Evolutionary conservation across 2,797 vertebrate species (phyloP).

Genomic region (Enteromius paludinosus): DNA sequence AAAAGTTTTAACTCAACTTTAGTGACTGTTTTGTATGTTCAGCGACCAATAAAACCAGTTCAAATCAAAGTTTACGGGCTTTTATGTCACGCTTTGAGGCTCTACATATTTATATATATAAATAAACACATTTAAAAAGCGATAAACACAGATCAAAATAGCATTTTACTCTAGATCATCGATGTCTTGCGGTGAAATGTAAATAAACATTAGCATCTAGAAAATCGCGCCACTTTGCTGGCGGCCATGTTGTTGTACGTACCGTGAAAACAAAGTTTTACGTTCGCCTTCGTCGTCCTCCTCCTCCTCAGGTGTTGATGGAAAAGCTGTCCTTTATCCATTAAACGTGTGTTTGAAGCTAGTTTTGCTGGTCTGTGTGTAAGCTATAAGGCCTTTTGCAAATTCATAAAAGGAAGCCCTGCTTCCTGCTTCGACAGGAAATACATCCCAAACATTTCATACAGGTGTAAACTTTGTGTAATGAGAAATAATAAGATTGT

Average conservation of each 20-base stretch:
- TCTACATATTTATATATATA: not conserved
- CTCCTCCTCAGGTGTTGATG: not conserved
- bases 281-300: not conserved
- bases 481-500: not conserved
- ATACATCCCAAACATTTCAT: not conserved
- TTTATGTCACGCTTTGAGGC: not conserved
- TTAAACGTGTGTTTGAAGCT: not conserved
- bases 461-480: not conserved
- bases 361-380: not conserved
- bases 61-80: not conserved
- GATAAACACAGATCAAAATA: not conserved
- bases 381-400: not conserved
- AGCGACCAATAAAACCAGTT: not conserved
- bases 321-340: not conserved
- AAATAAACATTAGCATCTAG: not conserved
- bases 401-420: not conserved
- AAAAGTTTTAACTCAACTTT: too few relatives aligned
- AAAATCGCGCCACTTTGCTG: not conserved
- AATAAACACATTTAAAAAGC: not conserved
- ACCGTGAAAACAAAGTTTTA: not conserved
- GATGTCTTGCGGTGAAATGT: not conserved
- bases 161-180: too few relatives aligned
- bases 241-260: not conserved
- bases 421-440: not conserved
- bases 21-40: not conserved